Conservation (phyloP, 2,113 vertebrate species). For the Alligator sinensis region DNA sequence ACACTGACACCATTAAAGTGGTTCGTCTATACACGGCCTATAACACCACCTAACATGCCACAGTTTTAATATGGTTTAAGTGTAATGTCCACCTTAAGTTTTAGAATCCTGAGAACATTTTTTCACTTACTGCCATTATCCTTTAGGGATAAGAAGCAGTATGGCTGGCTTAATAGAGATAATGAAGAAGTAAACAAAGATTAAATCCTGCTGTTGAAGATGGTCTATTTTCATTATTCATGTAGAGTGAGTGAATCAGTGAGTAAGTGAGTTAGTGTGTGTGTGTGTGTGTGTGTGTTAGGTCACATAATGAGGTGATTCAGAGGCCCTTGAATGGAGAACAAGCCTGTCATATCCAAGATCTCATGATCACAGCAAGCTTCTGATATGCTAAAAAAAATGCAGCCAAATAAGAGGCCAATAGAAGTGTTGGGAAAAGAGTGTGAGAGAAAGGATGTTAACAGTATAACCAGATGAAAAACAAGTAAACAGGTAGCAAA, state of each 20-base stretch:
- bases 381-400: not conserved
- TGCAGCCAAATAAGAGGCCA: not conserved
- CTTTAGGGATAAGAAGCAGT: not conserved
- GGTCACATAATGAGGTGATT: not conserved
- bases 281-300: not conserved
- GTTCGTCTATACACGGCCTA: too few relatives aligned
- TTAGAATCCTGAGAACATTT: not conserved
- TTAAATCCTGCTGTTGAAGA: not conserved
- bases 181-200: not conserved
- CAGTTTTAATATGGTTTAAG: too few relatives aligned
- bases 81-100: too few relatives aligned
- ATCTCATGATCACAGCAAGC: not conserved
- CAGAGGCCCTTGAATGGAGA: not conserved
- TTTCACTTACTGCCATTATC: not conserved
- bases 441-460: not conserved
- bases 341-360: not conserved
- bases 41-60: too few relatives aligned
- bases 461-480: not conserved
- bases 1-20: too few relatives aligned
- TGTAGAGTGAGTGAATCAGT: too few relatives aligned
- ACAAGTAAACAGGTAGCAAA: not conserved
- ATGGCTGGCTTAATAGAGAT: not conserved
- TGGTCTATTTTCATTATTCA: not conserved
- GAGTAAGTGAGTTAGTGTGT: too few relatives aligned
- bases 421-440: not conserved